phyloP scores from a whole-genome alignment of 2,888 invertebrate genomes.

The Cantharis flavilabris region DNA sequence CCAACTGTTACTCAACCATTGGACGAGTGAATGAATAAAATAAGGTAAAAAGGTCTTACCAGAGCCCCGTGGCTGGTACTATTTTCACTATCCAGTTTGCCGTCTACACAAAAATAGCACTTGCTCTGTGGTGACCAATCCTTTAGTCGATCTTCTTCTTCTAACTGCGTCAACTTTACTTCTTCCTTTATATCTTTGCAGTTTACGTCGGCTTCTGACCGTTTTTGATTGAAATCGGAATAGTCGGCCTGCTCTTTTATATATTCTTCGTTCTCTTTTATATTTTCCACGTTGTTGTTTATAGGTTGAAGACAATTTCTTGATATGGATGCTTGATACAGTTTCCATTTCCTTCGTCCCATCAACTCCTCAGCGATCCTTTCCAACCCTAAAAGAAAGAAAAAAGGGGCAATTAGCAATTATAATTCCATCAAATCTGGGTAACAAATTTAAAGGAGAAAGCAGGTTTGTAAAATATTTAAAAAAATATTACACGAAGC shows the following conservation, averaged over 20 bases:
- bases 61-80: slow-evolving; percentile 61
- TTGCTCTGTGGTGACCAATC: slow-evolving; percentile 82
- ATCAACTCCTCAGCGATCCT: slow-evolving; percentile 96
- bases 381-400: slow-evolving; percentile 86
- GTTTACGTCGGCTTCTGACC: slow-evolving; percentile 22
- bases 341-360: slow-evolving; percentile 96
- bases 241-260: slow-evolving; percentile 40
- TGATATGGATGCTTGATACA: slow-evolving; percentile 77
- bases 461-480: slow-evolving; percentile 5
- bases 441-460: slow-evolving; percentile 18
- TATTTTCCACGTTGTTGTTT: slow-evolving; percentile 55
- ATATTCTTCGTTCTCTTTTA: slow-evolving; percentile 42
- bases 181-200: slow-evolving; percentile 32
- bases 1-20: no score
- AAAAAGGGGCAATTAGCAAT: background rate
- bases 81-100: slow-evolving; percentile 65
- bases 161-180: slow-evolving; percentile 28
- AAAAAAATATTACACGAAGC: background rate
- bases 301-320: slow-evolving; percentile 56
- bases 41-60: slow-evolving; percentile 52
- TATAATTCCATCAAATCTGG: background rate
- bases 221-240: slow-evolving; percentile 27
- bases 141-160: slow-evolving; percentile 50
- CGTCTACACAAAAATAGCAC: slow-evolving; percentile 83
- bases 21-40: background rate